Percentiles rank a stretch among this genome's conserved stretches.
Evolutionary conservation across 2,888 invertebrate species (phyloP).

Genomic region (Sipha maydis): DNA sequence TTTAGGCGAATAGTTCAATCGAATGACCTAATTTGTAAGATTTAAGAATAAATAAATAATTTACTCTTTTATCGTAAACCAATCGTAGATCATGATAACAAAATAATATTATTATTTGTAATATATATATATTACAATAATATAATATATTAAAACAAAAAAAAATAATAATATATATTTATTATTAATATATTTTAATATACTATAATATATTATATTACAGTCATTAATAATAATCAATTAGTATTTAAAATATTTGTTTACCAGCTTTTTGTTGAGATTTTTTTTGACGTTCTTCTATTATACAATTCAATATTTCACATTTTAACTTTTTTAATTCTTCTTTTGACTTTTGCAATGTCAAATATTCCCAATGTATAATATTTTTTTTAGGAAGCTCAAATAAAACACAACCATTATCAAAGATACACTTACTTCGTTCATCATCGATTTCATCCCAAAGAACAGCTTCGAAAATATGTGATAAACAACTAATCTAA

Average conservation of each 20-base stretch:
- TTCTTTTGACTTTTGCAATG: slow-evolving; percentile 71
- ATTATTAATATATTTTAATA: too few relatives aligned
- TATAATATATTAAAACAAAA: too few relatives aligned
- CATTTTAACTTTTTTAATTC: slow-evolving; percentile 73
- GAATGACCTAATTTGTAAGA: not conserved
- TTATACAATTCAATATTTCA: slow-evolving; percentile 72
- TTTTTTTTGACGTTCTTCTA: slow-evolving; percentile 71
- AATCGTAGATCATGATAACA: too few relatives aligned
- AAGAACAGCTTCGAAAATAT: slow-evolving; percentile 81
- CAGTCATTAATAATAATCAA: too few relatives aligned
- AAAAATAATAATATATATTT: too few relatives aligned
- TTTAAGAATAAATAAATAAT: too few relatives aligned
- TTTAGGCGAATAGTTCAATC: not conserved
- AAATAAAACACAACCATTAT: slow-evolving; percentile 74
- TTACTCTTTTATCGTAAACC: too few relatives aligned
- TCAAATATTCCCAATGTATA: slow-evolving; percentile 72
- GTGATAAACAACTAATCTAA: slow-evolving; percentile 77
- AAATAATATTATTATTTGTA: too few relatives aligned
- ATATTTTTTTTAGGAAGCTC: slow-evolving; percentile 74
- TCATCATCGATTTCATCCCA: slow-evolving; percentile 68
- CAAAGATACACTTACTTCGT: slow-evolving; percentile 75
- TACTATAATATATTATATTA: too few relatives aligned
- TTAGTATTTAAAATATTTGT: too few relatives aligned
- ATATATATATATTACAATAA: too few relatives aligned
- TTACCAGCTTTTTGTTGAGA: slow-evolving; percentile 69